Conservation (phyloP, 2,113 vertebrate genomes). For the Atractosteus spatula region DNA sequence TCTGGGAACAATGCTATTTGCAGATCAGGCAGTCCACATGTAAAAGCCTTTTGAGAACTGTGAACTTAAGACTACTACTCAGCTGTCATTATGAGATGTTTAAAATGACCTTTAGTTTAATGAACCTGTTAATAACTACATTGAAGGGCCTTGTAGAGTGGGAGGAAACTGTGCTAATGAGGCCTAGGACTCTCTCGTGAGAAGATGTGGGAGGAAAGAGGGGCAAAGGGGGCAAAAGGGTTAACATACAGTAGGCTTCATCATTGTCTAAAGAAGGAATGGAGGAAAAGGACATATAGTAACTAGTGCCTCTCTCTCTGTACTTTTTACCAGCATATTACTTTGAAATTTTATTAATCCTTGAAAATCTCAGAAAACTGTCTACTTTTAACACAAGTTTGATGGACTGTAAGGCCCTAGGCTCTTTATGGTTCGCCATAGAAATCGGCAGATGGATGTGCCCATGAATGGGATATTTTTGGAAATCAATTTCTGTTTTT, state of each 20-base stretch:
- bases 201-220: background rate
- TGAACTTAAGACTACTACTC: too few species aligned
- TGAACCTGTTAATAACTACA: conserved; percentile 13
- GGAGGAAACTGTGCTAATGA: background rate
- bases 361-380: background rate
- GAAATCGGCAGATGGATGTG: background rate
- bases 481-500: background rate
- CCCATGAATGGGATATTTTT: background rate
- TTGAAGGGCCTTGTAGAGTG: background rate
- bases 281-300: background rate
- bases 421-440: background rate
- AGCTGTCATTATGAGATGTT: background rate
- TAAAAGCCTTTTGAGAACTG: too few species aligned
- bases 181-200: conserved; percentile 2
- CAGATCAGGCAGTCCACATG: too few species aligned
- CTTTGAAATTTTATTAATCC: background rate
- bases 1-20: background rate
- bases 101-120: conserved; percentile 7
- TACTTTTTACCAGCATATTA: background rate
- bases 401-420: background rate
- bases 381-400: background rate
- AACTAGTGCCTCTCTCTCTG: background rate
- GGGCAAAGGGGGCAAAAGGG: background rate
- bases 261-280: background rate
- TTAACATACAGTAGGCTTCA: background rate